Evolutionary conservation across 2,797 vertebrate species (phyloP).

Genomic region (Acropternis orthonyx): DNA sequence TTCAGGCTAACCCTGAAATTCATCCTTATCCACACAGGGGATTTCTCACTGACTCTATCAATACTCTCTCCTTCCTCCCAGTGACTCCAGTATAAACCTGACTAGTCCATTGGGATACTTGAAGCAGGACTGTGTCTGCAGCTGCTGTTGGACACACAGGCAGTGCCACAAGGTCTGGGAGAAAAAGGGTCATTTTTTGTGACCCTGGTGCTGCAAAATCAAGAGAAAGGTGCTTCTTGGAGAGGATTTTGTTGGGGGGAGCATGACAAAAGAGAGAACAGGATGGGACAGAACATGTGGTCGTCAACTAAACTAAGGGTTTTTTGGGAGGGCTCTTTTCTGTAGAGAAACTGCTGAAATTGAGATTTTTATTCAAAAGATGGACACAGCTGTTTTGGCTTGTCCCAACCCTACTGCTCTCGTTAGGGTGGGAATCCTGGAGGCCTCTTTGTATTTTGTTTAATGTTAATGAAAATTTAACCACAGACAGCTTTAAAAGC

Average conservation of each 20-base stretch:
- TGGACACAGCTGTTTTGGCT: neutral
- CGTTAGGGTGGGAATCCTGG: neutral
- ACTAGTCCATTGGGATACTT: neutral
- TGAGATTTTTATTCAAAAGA: neutral
- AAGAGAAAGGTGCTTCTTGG: neutral
- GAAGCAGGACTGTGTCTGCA: neutral
- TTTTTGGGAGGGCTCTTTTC: neutral
- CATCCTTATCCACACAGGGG: neutral
- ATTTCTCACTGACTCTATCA: neutral
- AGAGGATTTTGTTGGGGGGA: neutral
- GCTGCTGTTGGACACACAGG: neutral
- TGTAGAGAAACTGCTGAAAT: neutral
- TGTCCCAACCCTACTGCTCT: neutral
- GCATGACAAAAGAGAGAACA: neutral
- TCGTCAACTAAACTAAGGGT: neutral
- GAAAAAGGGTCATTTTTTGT: neutral
- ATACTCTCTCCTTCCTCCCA: neutral
- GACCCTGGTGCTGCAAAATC: neutral
- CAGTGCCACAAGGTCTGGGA: neutral
- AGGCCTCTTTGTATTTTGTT: neutral
- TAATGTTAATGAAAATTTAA: slow-evolving; percentile 8
- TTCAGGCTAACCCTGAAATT: neutral
- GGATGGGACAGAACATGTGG: neutral
- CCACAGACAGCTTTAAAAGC: neutral
- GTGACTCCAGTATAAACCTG: neutral